A percentile compares a stretch with the other conserved stretches of the same genome.
Conservation (phyloP, 2,113 vertebrate species). For the Conger conger region DNA sequence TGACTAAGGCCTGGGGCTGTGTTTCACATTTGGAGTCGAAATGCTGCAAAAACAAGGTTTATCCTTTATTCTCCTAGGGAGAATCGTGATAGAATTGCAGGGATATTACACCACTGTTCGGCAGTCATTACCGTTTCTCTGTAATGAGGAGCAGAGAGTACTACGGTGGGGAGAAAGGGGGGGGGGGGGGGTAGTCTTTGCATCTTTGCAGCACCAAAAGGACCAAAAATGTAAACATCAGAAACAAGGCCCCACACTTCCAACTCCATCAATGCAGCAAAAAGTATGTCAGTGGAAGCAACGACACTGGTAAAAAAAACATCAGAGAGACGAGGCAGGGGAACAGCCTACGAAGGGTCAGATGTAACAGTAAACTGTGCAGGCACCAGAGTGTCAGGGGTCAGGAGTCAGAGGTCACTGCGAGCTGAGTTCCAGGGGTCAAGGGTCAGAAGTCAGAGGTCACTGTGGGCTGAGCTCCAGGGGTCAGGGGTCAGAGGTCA, state of each 20-base stretch:
- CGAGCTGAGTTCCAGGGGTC: not conserved
- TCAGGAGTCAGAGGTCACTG: not conserved
- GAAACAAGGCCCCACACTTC: not conserved
- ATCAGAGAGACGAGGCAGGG: not conserved
- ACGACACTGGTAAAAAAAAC: not conserved
- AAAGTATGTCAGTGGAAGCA: not conserved
- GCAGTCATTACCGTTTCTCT: constrained; percentile 25
- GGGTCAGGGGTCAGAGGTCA: no score
- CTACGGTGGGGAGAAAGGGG: not conserved
- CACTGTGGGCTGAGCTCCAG: not conserved
- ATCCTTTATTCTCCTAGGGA: not conserved
- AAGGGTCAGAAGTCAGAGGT: no score
- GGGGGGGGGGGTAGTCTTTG: not conserved
- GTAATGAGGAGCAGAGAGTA: not conserved
- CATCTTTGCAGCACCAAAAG: not conserved
- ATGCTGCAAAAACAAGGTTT: not conserved
- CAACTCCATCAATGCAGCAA: not conserved
- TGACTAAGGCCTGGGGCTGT: not conserved
- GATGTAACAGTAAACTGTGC: not conserved
- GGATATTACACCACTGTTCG: constrained; percentile 8
- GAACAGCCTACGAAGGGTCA: not conserved
- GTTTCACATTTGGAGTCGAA: not conserved
- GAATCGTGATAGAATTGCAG: constrained; percentile 40
- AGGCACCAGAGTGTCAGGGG: not conserved
- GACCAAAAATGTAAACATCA: not conserved